phyloP scores from a whole-genome alignment of 2,113 vertebrate genomes.

The Brienomyrus longianalis region DNA sequence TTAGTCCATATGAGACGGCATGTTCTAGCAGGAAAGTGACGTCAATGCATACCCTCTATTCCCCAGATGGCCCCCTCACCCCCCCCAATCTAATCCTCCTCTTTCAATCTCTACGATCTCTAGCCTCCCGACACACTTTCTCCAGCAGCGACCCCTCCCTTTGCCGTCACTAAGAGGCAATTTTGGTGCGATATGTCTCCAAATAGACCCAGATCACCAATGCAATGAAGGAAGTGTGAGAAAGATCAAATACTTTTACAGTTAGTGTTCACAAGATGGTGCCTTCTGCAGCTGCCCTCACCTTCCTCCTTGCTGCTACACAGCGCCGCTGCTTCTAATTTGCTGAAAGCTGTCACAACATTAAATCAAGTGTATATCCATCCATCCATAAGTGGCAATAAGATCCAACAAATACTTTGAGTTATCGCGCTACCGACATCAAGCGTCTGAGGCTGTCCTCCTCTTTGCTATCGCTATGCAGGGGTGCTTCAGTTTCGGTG shows the following conservation, averaged over 20 bases:
- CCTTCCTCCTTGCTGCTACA: neutral
- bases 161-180: neutral
- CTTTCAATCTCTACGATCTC: neutral
- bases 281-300: neutral
- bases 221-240: neutral
- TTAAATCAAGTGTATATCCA: neutral
- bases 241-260: neutral
- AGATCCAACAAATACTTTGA: neutral
- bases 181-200: neutral
- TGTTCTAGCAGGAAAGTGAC: neutral
- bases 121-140: neutral
- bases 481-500: neutral
- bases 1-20: neutral
- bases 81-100: neutral
- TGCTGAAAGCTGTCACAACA: neutral
- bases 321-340: neutral
- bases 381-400: neutral
- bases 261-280: neutral
- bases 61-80: neutral
- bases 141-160: neutral
- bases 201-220: neutral
- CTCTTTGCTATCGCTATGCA: neutral
- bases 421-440: neutral
- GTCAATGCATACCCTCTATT: neutral
- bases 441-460: neutral